Conservation (phyloP, 2,113 vertebrate species). For the Penelope pileata region DNA sequence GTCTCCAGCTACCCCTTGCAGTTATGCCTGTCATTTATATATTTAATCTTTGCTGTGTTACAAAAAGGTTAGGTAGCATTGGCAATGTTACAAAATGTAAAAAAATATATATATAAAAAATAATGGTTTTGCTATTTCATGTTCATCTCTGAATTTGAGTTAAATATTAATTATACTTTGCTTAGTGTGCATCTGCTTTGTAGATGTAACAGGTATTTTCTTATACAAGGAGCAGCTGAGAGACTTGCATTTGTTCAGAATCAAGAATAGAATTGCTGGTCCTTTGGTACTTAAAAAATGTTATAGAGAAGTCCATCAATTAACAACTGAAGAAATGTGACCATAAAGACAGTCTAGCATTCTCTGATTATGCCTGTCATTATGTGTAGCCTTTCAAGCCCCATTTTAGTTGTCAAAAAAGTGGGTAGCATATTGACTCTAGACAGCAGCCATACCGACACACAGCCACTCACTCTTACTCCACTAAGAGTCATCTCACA, state of each 20-base stretch:
- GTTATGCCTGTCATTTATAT: not conserved
- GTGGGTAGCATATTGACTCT: not conserved
- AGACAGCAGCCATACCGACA: not conserved
- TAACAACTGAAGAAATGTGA: not conserved
- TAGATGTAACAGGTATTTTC: not conserved
- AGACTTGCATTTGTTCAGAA: not conserved
- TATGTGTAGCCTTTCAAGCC: not conserved
- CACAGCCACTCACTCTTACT: not conserved
- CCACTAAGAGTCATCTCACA: not conserved
- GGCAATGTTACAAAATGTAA: not conserved
- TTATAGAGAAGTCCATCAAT: not conserved
- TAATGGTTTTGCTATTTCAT: not conserved
- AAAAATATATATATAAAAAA: not conserved
- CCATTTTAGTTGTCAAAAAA: fast-evolving
- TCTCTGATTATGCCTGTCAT: not conserved
- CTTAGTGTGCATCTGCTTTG: not conserved
- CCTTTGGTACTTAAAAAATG: not conserved
- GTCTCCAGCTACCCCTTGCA: not conserved
- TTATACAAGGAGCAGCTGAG: not conserved
- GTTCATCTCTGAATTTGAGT: not conserved
- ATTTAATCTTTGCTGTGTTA: not conserved
- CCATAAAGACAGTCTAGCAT: not conserved
- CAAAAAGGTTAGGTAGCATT: not conserved
- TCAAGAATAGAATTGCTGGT: not conserved
- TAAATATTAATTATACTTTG: not conserved